These are phyloP conservation scores for Andricus curvator DNA, from an alignment of 2,888 invertebrate genomes.

Conservation along the genomic window DNA sequence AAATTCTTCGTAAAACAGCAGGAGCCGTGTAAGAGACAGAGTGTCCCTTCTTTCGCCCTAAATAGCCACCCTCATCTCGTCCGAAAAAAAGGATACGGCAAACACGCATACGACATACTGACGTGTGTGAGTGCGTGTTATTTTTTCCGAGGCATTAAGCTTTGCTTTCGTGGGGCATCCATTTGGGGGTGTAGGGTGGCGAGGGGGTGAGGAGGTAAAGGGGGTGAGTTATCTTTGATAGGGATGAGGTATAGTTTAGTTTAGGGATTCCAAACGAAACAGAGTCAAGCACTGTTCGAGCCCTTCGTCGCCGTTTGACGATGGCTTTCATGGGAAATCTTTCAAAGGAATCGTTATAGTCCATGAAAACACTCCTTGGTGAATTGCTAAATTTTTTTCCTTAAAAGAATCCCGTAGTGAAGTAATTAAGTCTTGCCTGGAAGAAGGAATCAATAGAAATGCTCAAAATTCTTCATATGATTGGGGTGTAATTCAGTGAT, in stretches of 20 bases:
- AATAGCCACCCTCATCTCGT: conserved; percentile 71
- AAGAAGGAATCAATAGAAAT: not conserved
- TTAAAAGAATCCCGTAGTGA: not conserved
- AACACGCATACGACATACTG: conserved; percentile 55
- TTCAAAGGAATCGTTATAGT: conserved; percentile 49
- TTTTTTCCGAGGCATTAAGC: conserved; percentile 77
- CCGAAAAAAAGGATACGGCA: conserved; percentile 65
- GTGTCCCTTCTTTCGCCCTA: conserved; percentile 71
- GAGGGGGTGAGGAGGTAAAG: not conserved
- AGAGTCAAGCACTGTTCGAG: conserved; percentile 63
- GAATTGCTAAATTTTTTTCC: conserved; percentile 26
- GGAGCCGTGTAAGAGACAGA: conserved; percentile 65
- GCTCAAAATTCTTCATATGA: not conserved
- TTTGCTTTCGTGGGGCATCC: conserved; percentile 66
- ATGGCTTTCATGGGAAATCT: conserved; percentile 51
- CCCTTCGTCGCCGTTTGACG: conserved; percentile 49
- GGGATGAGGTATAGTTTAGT: conserved; percentile 71
- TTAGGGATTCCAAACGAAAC: conserved; percentile 69
- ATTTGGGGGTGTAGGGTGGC: conserved; percentile 62
- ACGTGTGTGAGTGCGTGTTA: conserved; percentile 70
- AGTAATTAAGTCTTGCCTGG: not conserved
- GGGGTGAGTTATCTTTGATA: conserved; percentile 65
- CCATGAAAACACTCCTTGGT: conserved; percentile 38
- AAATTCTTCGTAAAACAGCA: conserved; percentile 32
- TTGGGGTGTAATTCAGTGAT: too few species aligned